Evolutionary conservation across 2,113 vertebrate species (phyloP), one percentile per base, ranked within the genome.

Genomic region (Colossoma macropomum): DNA sequence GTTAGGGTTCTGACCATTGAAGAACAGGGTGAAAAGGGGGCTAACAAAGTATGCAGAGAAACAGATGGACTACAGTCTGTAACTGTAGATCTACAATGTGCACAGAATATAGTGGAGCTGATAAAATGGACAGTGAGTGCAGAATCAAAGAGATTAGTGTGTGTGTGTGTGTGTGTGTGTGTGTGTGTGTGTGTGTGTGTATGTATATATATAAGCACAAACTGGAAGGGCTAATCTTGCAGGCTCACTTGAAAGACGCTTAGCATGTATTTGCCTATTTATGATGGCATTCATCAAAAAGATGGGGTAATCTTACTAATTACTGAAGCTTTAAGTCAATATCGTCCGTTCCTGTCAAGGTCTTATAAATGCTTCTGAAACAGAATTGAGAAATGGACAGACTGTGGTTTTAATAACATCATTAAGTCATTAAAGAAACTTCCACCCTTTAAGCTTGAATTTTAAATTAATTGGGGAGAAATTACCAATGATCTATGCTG

Each of bases 381-480:
- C 34, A 3, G 23, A 45, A 45, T 12, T 25, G n/a, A 71, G 38
- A n/a, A 71, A 25, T 41, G n/a, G 38, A 8, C 68, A 15, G 38
- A 30, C 15, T 9, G 21, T 38, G 19, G 50, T 38, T 70, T 59
- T 79, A 59, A n/a, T 56, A 79, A 41, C 23, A 27, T 15, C 50
- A 59, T 77, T 27, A 77, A 63, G 59, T 63, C n/a, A 77, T 79
- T 79, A 59, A 23, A 56, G 50, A 30, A 68, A 27, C 32, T 21
- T 54, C 12, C 41, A 17, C 59, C 23, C 54, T 32, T 34, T 66
- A 62, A 62, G 56, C 11, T 17, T 30, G 50, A 52, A 32, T 74
- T 66, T 63, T 65, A 65, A 74, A 74, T 65, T n/a, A 81, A 65
- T 60, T 81, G 19, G 27, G 60, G 15, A 65, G 59, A 81, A 75